These are phyloP conservation scores for Drosophila kikkawai DNA, from an alignment of 1,140 invertebrate species.

Conservation along the genomic window DNA sequence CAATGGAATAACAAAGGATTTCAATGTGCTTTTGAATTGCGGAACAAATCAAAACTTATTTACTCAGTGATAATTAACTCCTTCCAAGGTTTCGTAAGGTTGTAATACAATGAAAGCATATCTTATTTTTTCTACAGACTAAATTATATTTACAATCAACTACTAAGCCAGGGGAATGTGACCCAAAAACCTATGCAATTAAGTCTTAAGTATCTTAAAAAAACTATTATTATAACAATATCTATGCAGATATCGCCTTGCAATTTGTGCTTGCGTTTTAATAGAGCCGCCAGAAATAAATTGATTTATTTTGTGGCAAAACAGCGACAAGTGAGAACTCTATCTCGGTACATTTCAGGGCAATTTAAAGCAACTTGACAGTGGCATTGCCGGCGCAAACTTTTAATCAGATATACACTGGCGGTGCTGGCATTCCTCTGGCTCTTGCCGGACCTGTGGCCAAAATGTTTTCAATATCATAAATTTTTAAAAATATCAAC, in stretches of 20 bases:
- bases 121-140: background rate
- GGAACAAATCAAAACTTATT: background rate
- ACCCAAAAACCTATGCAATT: background rate
- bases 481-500: conserved; percentile 71
- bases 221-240: background rate
- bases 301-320: conserved; percentile 24
- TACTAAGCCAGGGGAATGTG: background rate
- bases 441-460: conserved; percentile 9
- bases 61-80: background rate
- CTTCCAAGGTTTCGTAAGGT: background rate
- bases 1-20: conserved; percentile 4
- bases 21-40: background rate
- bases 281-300: conserved; percentile 11
- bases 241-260: background rate
- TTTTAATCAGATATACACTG: conserved; percentile 23
- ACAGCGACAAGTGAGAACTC: background rate
- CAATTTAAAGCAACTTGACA: conserved; percentile 36
- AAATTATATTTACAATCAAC: background rate
- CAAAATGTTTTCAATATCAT: conserved; percentile 60
- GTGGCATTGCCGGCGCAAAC: conserved; percentile 34
- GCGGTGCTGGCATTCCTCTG: background rate
- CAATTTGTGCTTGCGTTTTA: background rate
- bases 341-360: conserved; percentile 16
- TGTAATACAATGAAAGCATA: background rate
- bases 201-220: background rate